A percentile compares a stretch with the other conserved stretches of the same genome.
These are phyloP conservation scores for Coecobrya sp. DNA, from an alignment of 2,888 invertebrate species.

Conservation along the genomic window DNA sequence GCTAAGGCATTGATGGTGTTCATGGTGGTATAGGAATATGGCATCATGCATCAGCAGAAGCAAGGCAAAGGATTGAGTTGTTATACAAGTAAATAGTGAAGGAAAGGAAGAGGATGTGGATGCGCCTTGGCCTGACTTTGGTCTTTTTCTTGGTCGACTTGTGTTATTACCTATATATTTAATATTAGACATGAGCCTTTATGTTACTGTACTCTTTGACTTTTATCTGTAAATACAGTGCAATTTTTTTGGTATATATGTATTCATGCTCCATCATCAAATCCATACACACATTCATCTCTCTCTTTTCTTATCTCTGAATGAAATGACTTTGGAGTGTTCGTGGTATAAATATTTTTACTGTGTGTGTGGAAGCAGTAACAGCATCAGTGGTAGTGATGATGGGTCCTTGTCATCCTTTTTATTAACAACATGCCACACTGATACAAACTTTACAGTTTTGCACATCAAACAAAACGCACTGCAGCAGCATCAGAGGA, in stretches of 20 bases:
- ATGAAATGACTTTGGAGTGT: slow-evolving; percentile 41
- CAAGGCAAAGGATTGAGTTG: slow-evolving; percentile 34
- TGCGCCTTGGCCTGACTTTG: slow-evolving; percentile 82
- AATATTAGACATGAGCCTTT: not conserved
- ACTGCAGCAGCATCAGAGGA: not conserved
- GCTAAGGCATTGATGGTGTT: slow-evolving; percentile 54
- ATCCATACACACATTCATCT: slow-evolving; percentile 29
- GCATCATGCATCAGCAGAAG: slow-evolving; percentile 3
- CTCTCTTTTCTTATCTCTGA: slow-evolving; percentile 16
- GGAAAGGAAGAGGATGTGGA: slow-evolving; percentile 82
- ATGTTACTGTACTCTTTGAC: slow-evolving; percentile 32
- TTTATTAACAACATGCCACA: slow-evolving; percentile 51
- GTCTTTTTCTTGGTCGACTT: slow-evolving; percentile 77
- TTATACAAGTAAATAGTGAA: slow-evolving; percentile 33
- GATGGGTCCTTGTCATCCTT: slow-evolving; percentile 63
- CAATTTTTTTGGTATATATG: not conserved
- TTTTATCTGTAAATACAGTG: not conserved
- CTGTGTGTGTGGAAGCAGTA: not conserved
- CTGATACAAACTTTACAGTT: slow-evolving; percentile 41
- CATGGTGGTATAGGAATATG: slow-evolving; percentile 9
- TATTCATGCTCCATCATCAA: not conserved
- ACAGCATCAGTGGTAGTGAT: not conserved
- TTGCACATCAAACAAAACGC: not conserved
- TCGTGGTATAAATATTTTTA: not conserved
- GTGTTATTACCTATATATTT: not conserved